Base-by-base conservation (phyloP, 2,888 invertebrate species). In the Pollenia griseotomentosa region DNA sequence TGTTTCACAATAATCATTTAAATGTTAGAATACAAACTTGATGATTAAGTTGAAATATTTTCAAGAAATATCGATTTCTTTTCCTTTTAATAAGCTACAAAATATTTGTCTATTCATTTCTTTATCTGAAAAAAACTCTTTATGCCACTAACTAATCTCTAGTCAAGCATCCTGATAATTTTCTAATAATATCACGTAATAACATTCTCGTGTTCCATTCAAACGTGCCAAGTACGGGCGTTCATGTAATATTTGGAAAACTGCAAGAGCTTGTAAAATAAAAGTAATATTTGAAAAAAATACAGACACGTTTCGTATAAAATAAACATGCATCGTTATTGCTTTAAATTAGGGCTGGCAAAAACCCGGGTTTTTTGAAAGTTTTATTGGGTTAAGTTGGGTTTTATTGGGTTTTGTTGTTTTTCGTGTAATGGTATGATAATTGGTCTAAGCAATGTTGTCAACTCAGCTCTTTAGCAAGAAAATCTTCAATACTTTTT, bases 151-250 rank as follows among this genome's bases (percentile, higher is more conserved):
- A 11, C 48, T 44, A 53, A 63, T 23, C 23, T 70, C 12, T 33
- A 40, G 53, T 8, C 23, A 63, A 79, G 63, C 40, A 51, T 19
- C 53, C 61, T 70, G 42, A 61, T 63, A 61, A 70, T 63, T 80
- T 80, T 19, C 71, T 80, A 63, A 71, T 71, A 71, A 71, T 16
- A 71, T 80, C 80, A 80, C 80, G 80, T 80, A 71, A 33, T 9
- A 9, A 61, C 11, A 51, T 44, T 55, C 42, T 33, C 51, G 53
- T 71, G 55, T 71, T 16, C 53, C 53, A n/a, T 44, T 55, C 55
- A 44, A 63, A 80, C 71, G 71, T 80, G 71, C 40, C 53, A 71
- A 46, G 46, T 71, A 14, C 44, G 33, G 53, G 40, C 23, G 40
- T 70, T 16, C 16, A 7, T 12, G 23, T 57, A 9, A 23, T 23